phyloP scores from a whole-genome alignment of 2,797 vertebrate genomes.

The Lagodon rhomboides region DNA sequence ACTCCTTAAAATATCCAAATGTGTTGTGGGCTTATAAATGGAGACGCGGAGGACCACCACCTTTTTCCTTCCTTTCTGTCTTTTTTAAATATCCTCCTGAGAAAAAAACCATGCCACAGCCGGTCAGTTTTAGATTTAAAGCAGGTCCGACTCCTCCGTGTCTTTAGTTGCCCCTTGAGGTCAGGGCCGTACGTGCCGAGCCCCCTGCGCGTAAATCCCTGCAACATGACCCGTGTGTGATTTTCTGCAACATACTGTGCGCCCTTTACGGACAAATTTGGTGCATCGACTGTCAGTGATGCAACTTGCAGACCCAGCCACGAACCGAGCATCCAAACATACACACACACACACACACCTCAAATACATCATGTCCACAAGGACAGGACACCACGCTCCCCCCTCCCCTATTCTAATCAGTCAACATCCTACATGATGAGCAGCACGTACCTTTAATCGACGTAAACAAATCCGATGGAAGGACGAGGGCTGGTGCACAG shows the following conservation, averaged over 20 bases:
- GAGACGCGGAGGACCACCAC: slow-evolving; percentile 47
- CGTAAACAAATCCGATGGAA: slow-evolving; percentile 70
- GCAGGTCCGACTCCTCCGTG: slow-evolving; percentile 21
- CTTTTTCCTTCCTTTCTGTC: slow-evolving; percentile 31
- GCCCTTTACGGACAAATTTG: slow-evolving; percentile 48
- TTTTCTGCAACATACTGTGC: too few relatives aligned
- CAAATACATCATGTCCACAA: slow-evolving; percentile 34
- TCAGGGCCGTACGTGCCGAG: slow-evolving; percentile 31
- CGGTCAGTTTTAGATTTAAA: slow-evolving; percentile 8
- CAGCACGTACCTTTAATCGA: slow-evolving; percentile 79
- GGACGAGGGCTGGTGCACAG: slow-evolving; percentile 57
- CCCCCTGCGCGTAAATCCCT: slow-evolving; percentile 23
- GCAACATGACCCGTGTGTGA: not conserved
- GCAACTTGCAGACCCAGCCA: slow-evolving; percentile 38
- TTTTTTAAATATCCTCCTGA: slow-evolving; percentile 29
- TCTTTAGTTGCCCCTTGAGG: slow-evolving; percentile 32
- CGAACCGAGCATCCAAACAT: slow-evolving; percentile 19
- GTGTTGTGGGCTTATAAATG: slow-evolving; percentile 52
- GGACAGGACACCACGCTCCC: slow-evolving; percentile 2
- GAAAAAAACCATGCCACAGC: slow-evolving; percentile 59
- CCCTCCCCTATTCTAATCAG: not conserved
- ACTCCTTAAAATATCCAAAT: slow-evolving; percentile 51
- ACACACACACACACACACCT: slow-evolving; percentile 10
- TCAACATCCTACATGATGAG: slow-evolving; percentile 41
- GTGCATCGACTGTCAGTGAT: slow-evolving; percentile 70